phyloP scores from a whole-genome alignment of 2,888 invertebrate genomes.

The Julus scandinavius region DNA sequence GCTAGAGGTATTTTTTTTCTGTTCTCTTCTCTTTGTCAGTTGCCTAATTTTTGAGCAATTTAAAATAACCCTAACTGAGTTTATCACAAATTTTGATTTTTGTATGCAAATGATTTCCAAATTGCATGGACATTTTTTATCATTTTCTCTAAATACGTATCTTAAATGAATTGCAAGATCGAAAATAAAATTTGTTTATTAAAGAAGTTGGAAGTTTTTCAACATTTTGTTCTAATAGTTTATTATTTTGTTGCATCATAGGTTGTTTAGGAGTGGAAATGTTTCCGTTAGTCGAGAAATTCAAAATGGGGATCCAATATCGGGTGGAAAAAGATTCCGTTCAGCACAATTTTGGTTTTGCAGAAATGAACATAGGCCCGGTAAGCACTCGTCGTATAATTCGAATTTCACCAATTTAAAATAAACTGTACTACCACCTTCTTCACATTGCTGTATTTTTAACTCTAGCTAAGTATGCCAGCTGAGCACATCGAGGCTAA shows the following conservation, averaged over 20 bases:
- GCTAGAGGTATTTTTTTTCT: slow-evolving; percentile 61
- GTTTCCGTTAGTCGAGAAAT: slow-evolving; percentile 72
- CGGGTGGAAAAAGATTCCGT: slow-evolving; percentile 72
- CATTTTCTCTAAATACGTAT: too few species aligned
- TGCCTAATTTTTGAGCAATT: too few species aligned
- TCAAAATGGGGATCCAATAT: slow-evolving; percentile 78
- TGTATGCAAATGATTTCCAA: too few species aligned
- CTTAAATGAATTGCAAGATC: too few species aligned
- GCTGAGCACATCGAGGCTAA: slow-evolving; percentile 77
- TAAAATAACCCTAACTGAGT: too few species aligned
- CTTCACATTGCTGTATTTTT: slow-evolving; percentile 59
- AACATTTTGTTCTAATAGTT: too few species aligned
- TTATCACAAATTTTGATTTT: too few species aligned
- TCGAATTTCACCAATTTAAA: neutral
- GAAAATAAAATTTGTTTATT: too few species aligned
- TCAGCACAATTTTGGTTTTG: slow-evolving; percentile 77
- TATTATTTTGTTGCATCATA: slow-evolving; percentile 58
- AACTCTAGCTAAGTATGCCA: slow-evolving; percentile 78
- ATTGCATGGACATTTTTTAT: too few species aligned
- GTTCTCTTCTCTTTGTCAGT: slow-evolving; percentile 33
- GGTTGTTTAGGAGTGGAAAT: slow-evolving; percentile 79
- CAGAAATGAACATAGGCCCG: slow-evolving; percentile 76
- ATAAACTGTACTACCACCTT: neutral
- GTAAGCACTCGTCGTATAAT: slow-evolving; percentile 68
- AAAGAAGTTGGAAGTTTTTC: too few species aligned